Evolutionary conservation across 2,113 vertebrate genomes (phyloP), one percentile per base, ranked within the genome.

Genomic region (Myxocyprinus asiaticus): DNA sequence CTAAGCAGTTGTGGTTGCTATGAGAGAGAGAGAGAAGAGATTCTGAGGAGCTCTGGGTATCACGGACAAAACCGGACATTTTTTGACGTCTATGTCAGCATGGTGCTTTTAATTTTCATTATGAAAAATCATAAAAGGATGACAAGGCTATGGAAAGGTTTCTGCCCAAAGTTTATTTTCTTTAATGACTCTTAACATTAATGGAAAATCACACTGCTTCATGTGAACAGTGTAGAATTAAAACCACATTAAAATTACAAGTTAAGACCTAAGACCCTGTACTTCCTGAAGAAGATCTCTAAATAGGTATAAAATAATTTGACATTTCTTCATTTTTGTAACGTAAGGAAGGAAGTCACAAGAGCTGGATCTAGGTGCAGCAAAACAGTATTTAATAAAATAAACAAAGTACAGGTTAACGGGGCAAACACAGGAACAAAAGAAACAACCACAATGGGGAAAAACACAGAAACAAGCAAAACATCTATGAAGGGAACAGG

Each of bases 1-100:
- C 91, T 93, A 92, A 89, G 91, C 90, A 88, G 84, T 85, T 82
- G 76, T 79, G 87, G 89, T 92, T 91, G 91, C 89, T 91, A 90
- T 56, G 83, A 74, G 50, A 85, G 81, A 59, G 14, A 61, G 63
- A 17, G 56, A 33, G 56, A 33, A 74, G 83, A 73, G 22, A 67
- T 42, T 73, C 58, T 22, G 78, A 8, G 12, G 55, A 51, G 73
- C 51, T 55, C 61, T 85, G 85, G 86, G 86, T 86, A 84, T 66
- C 68, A 45, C 4, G 2, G 84, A 83, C 85, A 86, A 88, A 81
- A 87, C 81, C 86, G 86, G 88, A 83, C 58, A 88, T 84, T 90
- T 84, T 86, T 89, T 79, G 67, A 77, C 50, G 51, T 67, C 43
- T 81, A 17, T 81, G 77, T 81, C 55, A 77, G 70, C 42, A 44